Conservation (phyloP, 1,140 invertebrate species). For the Acromyrmex charruanus region DNA sequence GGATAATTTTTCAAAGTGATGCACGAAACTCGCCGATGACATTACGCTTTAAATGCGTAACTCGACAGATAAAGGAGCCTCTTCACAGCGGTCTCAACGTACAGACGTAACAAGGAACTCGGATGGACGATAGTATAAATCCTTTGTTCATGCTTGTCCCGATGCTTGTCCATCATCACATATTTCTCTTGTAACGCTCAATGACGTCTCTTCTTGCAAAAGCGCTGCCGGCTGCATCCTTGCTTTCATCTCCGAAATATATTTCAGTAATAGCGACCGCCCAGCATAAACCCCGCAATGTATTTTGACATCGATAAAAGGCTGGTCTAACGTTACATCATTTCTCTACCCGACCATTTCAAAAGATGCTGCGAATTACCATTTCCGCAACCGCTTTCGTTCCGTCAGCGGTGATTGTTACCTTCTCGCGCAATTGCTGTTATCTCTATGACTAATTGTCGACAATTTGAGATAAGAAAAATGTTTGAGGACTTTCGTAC, state of each 20-base stretch:
- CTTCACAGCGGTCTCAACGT: constrained; percentile 29
- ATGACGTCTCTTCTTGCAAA: constrained; percentile 21
- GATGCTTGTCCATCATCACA: constrained; percentile 42
- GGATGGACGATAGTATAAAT: constrained; percentile 29
- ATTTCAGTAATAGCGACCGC: background rate
- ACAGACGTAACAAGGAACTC: constrained; percentile 5
- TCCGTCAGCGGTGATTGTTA: constrained; percentile 29
- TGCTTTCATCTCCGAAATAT: constrained; percentile 34
- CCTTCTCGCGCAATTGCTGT: constrained; percentile 17
- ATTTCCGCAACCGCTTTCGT: constrained; percentile 35
- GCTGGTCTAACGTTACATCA: constrained; percentile 38
- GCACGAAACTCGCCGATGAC: constrained; percentile 31
- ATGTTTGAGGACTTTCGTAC: background rate
- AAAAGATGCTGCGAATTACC: constrained; percentile 44
- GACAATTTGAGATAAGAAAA: constrained; percentile 28
- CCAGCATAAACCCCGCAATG: background rate
- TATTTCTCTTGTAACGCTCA: constrained; percentile 27
- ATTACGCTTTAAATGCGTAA: constrained; percentile 46
- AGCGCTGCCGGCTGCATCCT: background rate
- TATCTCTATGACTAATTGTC: constrained; percentile 40
- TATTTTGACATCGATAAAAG: constrained; percentile 43
- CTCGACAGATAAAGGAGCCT: constrained; percentile 22
- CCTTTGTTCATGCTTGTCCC: constrained; percentile 45
- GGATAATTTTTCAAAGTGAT: constrained; percentile 53
- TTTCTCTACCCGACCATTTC: constrained; percentile 35